Percentiles rank a stretch among this genome's conserved stretches.
Evolutionary conservation across 92 coral and sea anemone species (phyloP).

Genomic region (Parazoanthus darwini): DNA sequence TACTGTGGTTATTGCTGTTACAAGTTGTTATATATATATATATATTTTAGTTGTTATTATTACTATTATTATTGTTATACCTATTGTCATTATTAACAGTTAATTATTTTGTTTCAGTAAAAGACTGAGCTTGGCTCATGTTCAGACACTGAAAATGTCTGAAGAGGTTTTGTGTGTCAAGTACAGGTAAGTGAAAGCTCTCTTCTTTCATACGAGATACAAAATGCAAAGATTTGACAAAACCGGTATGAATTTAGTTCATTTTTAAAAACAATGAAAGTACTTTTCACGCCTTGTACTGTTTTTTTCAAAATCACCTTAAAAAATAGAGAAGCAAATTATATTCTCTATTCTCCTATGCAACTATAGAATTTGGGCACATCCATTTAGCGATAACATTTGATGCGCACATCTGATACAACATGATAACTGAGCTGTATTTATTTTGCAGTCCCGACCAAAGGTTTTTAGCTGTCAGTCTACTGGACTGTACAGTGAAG

Average conservation of each 20-base stretch:
- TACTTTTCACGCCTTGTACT: too few relatives aligned
- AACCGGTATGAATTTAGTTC: too few relatives aligned
- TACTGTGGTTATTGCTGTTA: too few relatives aligned
- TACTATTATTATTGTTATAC: neutral
- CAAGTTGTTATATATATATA: too few relatives aligned
- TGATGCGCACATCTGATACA: neutral
- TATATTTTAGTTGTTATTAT: too few relatives aligned
- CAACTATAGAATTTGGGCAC: too few relatives aligned
- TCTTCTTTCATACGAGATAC: neutral
- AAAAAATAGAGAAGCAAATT: too few relatives aligned
- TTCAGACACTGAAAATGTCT: constrained; percentile 87
- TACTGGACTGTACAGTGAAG: constrained; percentile 94
- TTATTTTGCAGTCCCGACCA: constrained; percentile 75
- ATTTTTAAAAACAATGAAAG: too few relatives aligned
- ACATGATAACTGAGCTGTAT: neutral
- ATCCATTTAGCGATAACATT: too few relatives aligned
- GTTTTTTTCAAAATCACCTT: too few relatives aligned
- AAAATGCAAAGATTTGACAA: too few relatives aligned
- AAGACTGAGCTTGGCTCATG: constrained; percentile 81
- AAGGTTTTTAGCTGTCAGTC: constrained; percentile 84
- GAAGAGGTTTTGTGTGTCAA: constrained; percentile 96
- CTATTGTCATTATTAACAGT: neutral
- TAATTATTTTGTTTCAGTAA: constrained; percentile 54
- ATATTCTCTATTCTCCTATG: too few relatives aligned
- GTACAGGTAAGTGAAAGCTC: constrained; percentile 66